Conservation (phyloP, 2,888 invertebrate genomes). For the Amphipoea oculea region DNA sequence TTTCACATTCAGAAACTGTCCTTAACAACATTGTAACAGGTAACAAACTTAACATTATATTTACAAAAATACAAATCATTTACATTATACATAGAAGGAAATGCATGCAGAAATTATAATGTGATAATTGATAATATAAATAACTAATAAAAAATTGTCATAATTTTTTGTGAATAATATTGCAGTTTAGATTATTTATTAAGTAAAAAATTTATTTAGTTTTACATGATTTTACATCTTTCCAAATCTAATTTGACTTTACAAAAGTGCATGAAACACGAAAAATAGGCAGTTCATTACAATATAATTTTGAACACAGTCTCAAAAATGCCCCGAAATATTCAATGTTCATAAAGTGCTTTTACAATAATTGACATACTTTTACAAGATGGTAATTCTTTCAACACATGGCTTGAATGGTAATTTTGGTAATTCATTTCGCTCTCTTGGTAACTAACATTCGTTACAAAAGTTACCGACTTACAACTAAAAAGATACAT, state of each 20-base stretch:
- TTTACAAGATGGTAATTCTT: constrained; percentile 44
- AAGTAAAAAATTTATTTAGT: constrained; percentile 5
- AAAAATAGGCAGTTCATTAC: constrained; percentile 41
- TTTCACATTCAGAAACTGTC: constrained; percentile 78
- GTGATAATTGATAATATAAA: constrained; percentile 62
- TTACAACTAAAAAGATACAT: constrained; percentile 71
- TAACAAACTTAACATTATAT: constrained; percentile 85
- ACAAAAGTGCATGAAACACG: constrained; percentile 18
- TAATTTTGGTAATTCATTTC: constrained; percentile 64
- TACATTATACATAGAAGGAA: constrained; percentile 74
- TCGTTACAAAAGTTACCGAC: constrained; percentile 61
- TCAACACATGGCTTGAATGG: constrained; percentile 54
- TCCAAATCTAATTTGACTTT: constrained; percentile 35
- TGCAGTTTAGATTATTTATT: constrained; percentile 39
- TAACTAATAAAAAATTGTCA: constrained; percentile 55
- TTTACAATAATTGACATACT: constrained; percentile 63
- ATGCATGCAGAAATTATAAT: constrained; percentile 76
- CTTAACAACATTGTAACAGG: constrained; percentile 77
- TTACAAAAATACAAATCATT: constrained; percentile 77
- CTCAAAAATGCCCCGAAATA: constrained; percentile 24
- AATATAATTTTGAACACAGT: constrained; percentile 38
- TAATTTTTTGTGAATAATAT: constrained; percentile 52
- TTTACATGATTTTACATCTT: constrained; percentile 22
- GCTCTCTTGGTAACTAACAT: constrained; percentile 62
- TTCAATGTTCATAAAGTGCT: constrained; percentile 33